Conservation (phyloP, 2,797 vertebrate genomes). For the Macropus fuliginosus region DNA sequence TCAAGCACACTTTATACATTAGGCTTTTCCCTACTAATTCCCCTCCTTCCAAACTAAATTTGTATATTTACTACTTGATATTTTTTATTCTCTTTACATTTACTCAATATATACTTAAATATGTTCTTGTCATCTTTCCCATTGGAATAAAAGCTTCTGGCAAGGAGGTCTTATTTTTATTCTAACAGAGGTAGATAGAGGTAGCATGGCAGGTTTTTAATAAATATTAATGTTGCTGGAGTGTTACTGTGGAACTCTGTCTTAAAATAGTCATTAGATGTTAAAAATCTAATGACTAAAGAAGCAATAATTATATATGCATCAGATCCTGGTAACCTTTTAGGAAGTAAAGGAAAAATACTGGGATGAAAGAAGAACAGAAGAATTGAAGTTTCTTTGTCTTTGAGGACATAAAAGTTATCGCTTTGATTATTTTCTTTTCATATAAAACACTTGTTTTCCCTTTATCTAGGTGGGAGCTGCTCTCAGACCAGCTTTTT, state of each 20-base stretch:
- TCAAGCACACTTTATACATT: not conserved
- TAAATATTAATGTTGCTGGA: not conserved
- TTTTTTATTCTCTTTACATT: not conserved
- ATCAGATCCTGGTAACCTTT: constrained; percentile 45
- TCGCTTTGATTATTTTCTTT: constrained; percentile 47
- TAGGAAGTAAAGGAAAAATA: constrained; percentile 23
- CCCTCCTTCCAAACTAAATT: not conserved
- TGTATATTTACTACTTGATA: not conserved
- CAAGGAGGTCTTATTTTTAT: not conserved
- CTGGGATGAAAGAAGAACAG: not conserved
- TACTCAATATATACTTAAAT: not conserved
- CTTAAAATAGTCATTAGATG: not conserved
- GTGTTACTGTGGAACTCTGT: not conserved
- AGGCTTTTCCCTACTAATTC: not conserved
- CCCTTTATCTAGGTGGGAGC: constrained; percentile 93
- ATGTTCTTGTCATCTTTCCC: not conserved
- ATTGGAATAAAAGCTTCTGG: not conserved
- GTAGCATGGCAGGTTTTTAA: not conserved
- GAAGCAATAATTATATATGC: not conserved
- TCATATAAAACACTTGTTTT: constrained; percentile 48
- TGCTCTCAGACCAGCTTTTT: constrained; percentile 97
- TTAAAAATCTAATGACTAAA: not conserved
- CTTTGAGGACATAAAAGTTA: constrained; percentile 23
- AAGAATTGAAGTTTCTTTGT: constrained; percentile 45
- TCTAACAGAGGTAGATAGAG: not conserved